A percentile compares a stretch with the other conserved stretches of the same genome.
Evolutionary conservation across 2,797 vertebrate species (phyloP).

Genomic region (Sebastes iracundus): DNA sequence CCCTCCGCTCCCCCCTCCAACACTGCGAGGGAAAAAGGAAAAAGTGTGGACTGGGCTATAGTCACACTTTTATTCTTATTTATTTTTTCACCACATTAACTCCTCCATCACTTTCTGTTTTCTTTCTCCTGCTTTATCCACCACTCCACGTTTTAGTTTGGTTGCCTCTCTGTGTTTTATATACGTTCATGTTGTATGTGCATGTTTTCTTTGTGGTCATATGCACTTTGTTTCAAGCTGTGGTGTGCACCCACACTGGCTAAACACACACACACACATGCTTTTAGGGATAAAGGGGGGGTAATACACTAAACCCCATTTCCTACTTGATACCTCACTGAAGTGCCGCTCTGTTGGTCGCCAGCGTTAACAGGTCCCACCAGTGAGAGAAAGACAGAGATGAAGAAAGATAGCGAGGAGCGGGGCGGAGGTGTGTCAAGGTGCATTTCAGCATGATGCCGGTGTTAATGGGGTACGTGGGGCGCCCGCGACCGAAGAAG

Average conservation of each 20-base stretch:
- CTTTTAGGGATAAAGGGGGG: constrained; percentile 35
- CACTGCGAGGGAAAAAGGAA: constrained; percentile 22
- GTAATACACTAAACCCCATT: constrained; percentile 64
- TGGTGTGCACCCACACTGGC: constrained; percentile 56
- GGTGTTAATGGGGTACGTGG: constrained; percentile 75
- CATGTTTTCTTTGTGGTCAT: constrained; percentile 67
- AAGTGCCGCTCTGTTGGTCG: constrained; percentile 69
- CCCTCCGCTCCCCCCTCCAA: constrained; percentile 60
- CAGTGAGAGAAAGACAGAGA: constrained; percentile 48
- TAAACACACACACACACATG: constrained; percentile 25
- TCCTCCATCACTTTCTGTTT: constrained; percentile 12
- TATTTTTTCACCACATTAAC: constrained; percentile 33
- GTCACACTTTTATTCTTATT: constrained; percentile 40
- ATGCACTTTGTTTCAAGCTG: constrained; percentile 76
- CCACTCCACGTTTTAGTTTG: not conserved
- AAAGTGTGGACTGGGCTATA: constrained; percentile 25
- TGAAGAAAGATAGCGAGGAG: constrained; percentile 41
- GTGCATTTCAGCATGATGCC: constrained; percentile 70
- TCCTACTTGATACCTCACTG: constrained; percentile 66
- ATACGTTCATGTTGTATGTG: not conserved
- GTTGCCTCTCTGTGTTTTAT: not conserved
- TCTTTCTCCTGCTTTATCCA: constrained; percentile 24
- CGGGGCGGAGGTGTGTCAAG: constrained; percentile 42
- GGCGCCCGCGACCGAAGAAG: constrained; percentile 45
- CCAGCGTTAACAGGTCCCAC: constrained; percentile 68